Conservation (phyloP, 2,797 vertebrate genomes). For the Alexandromys oeconomus region DNA sequence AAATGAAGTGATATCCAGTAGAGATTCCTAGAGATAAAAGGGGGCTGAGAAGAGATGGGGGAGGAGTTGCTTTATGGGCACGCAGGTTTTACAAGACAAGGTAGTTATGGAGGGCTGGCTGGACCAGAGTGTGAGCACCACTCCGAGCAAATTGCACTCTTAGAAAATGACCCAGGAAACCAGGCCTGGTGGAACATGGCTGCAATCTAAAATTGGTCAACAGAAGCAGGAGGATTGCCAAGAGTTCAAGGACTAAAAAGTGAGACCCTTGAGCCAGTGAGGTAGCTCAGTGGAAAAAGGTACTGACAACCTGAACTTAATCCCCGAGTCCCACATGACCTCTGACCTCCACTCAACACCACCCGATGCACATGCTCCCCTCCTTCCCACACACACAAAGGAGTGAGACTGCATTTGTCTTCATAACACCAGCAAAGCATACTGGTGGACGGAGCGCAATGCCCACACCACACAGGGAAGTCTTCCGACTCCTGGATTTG, state of each 20-base stretch:
- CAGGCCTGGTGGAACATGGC: not conserved
- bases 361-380: too few species aligned
- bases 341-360: not conserved
- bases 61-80: not conserved
- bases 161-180: not conserved
- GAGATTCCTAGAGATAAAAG: not conserved
- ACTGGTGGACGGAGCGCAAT: too few species aligned
- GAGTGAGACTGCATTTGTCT: too few species aligned
- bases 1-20: too few species aligned
- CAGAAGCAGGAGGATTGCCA: not conserved
- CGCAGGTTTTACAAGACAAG: not conserved
- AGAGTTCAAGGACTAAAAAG: not conserved
- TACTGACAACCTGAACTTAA: too few species aligned
- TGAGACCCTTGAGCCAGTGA: not conserved
- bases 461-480: not conserved
- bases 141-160: not conserved
- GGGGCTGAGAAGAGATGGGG: not conserved
- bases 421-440: not conserved
- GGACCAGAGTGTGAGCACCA: not conserved
- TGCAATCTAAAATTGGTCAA: not conserved
- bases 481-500: not conserved
- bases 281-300: not conserved
- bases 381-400: not conserved
- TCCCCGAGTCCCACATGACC: not conserved
- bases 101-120: not conserved